Evolutionary conservation across 2,888 invertebrate genomes (phyloP), one percentile per base, ranked within the genome.

Genomic region (Eurytoma adleriae): DNA sequence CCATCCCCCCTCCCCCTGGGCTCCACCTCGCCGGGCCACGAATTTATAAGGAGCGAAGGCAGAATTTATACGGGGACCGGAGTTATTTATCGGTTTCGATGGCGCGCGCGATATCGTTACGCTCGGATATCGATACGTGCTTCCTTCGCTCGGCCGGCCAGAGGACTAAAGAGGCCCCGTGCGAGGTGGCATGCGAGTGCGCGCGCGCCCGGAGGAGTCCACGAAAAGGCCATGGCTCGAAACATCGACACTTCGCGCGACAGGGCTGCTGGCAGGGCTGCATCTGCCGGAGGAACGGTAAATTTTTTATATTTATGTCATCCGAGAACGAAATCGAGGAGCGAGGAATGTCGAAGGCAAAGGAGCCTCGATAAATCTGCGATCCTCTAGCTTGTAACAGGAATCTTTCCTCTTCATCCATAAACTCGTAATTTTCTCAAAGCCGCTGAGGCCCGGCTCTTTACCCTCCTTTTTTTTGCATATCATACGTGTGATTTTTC

Each of bases 21-120:
- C 40, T 40, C 40, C 40, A 10, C 40, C 40, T 40, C 40, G 40
- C 48, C 27, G 59, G 76, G 84, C 84, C 83, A 82, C 86, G 87
- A 89, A 90, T 90, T 90, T 90, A 90, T 89, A 89, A 90, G 89
- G 89, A 90, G 90, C 88, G 89, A 90, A 88, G 86, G 78, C 77
- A 85, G 85, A 87, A 90, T 90, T 90, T 90, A 90, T 89, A 86
- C 83, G 86, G 84, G 87, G 86, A 82, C 84, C 83, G 78, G 72
- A 83, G 87, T 89, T 88, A 89, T 90, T 90, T 90, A 90, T 90
- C 85, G 89, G 89, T 88, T 88, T 88, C 87, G 90, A 90, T 90
- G 88, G 87, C 83, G 85, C 86, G 87, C 86, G 88, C 86, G 90
- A 90, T 90, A 90, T 88, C 89, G 88, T 88, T 79, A 88, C 83